phyloP scores from a whole-genome alignment of 2,888 invertebrate genomes.

The Ctena decussata region DNA sequence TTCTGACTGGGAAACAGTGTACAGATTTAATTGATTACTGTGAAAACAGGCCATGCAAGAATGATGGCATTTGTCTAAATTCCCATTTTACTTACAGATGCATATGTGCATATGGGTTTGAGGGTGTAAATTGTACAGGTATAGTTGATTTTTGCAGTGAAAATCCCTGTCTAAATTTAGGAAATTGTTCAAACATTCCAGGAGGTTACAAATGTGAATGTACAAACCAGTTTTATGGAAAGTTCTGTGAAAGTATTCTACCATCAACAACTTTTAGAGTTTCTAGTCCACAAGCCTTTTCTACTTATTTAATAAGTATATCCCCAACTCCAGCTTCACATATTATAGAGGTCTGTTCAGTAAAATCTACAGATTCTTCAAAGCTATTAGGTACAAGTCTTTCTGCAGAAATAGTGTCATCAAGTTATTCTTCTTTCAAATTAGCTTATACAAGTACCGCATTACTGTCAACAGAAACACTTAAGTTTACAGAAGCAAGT shows the following conservation, averaged over 20 bases:
- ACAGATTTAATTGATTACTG: slow-evolving; percentile 50
- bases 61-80: slow-evolving; percentile 42
- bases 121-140: slow-evolving; percentile 31
- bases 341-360: too few relatives aligned
- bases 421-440: too few relatives aligned
- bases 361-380: too few relatives aligned
- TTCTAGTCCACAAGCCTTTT: too few relatives aligned
- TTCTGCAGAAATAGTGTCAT: too few relatives aligned
- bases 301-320: too few relatives aligned
- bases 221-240: slow-evolving; percentile 29
- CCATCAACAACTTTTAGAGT: too few relatives aligned
- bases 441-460: too few relatives aligned
- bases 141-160: slow-evolving; percentile 47
- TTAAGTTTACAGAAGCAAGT: too few relatives aligned
- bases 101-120: slow-evolving; percentile 49
- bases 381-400: too few relatives aligned
- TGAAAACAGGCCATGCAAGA: slow-evolving; percentile 19
- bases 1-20: slow-evolving; percentile 49
- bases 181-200: slow-evolving; percentile 51
- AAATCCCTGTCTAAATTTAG: slow-evolving; percentile 43
- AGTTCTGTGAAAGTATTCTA: slow-evolving; percentile 32
- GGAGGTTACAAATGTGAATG: slow-evolving; percentile 60
- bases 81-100: slow-evolving; percentile 42
- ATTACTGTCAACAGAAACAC: too few relatives aligned
- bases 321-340: too few relatives aligned